A percentile compares a stretch with the other conserved stretches of the same genome.
These are phyloP conservation scores for Danio tinwini DNA, from an alignment of 2,797 vertebrate genomes.

Conservation along the genomic window DNA sequence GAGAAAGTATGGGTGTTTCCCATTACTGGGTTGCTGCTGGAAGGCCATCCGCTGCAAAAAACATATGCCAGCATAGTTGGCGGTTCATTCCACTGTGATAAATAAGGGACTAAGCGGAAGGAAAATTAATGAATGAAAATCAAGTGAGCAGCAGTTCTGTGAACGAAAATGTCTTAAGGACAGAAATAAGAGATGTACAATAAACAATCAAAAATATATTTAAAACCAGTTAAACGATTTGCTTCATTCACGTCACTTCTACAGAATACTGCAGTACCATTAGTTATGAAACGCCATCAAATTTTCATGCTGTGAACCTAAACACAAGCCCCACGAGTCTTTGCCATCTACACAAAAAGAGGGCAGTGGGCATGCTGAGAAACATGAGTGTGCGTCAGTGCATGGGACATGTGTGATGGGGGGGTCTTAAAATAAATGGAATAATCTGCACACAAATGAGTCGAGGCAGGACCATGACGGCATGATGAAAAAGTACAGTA, in stretches of 20 bases:
- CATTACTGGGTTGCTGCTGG: too few species aligned
- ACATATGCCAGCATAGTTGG: too few species aligned
- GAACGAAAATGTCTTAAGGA: too few species aligned
- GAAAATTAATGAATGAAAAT: too few species aligned
- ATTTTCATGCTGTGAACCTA: background rate
- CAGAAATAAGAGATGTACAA: background rate
- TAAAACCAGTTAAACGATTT: background rate
- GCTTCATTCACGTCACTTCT: background rate
- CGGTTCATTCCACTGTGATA: too few species aligned
- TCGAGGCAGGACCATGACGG: slow-evolving; percentile 65
- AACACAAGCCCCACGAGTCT: slow-evolving; percentile 5
- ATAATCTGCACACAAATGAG: slow-evolving; percentile 65
- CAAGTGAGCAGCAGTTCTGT: too few species aligned
- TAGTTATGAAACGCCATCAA: background rate
- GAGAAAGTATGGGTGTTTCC: too few species aligned
- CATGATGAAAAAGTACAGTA: slow-evolving; percentile 78
- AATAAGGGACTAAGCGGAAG: too few species aligned
- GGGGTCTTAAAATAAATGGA: slow-evolving; percentile 59
- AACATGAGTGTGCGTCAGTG: slow-evolving; percentile 14
- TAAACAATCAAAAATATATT: background rate
- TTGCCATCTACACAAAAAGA: background rate
- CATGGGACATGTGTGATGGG: slow-evolving; percentile 38
- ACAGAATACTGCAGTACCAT: background rate
- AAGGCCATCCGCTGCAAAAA: too few species aligned
- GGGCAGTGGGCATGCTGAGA: background rate